Conservation (phyloP, 2,888 invertebrate genomes). For the Macaria notata region DNA sequence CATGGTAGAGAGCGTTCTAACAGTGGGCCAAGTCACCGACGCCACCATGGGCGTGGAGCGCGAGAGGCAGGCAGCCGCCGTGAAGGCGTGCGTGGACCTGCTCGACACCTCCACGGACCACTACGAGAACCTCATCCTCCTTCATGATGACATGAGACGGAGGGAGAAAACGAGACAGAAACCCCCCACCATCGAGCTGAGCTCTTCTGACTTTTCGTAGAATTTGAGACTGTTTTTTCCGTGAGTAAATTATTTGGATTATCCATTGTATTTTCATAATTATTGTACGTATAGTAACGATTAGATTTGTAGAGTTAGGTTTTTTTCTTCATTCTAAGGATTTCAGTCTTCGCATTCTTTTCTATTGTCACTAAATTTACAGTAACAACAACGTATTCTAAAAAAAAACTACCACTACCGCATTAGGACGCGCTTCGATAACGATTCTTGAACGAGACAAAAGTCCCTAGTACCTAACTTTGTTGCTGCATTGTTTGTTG, state of each 20-base stretch:
- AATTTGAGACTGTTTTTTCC: too few species aligned
- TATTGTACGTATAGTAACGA: too few species aligned
- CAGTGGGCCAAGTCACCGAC: conserved; percentile 58
- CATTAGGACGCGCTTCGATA: too few species aligned
- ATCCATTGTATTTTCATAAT: too few species aligned
- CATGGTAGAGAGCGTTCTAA: conserved; percentile 63
- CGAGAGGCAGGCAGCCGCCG: conserved; percentile 55
- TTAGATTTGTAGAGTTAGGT: too few species aligned
- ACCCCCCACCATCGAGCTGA: conserved; percentile 61
- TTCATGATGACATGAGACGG: conserved; percentile 60
- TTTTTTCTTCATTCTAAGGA: too few species aligned
- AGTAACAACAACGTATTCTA: neutral
- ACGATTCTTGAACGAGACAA: too few species aligned
- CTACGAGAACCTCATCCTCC: conserved; percentile 64
- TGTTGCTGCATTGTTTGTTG: too few species aligned
- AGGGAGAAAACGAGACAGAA: conserved; percentile 45
- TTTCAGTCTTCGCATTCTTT: neutral
- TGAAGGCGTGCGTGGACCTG: conserved; percentile 58
- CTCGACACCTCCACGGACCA: conserved; percentile 66
- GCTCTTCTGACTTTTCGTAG: conserved; percentile 36
- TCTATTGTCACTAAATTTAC: neutral
- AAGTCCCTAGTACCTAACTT: too few species aligned
- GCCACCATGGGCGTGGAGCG: conserved; percentile 56
- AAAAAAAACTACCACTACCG: too few species aligned
- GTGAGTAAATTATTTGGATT: too few species aligned